Base-by-base conservation (phyloP, 2,888 invertebrate species). In the Empis stercorea region DNA sequence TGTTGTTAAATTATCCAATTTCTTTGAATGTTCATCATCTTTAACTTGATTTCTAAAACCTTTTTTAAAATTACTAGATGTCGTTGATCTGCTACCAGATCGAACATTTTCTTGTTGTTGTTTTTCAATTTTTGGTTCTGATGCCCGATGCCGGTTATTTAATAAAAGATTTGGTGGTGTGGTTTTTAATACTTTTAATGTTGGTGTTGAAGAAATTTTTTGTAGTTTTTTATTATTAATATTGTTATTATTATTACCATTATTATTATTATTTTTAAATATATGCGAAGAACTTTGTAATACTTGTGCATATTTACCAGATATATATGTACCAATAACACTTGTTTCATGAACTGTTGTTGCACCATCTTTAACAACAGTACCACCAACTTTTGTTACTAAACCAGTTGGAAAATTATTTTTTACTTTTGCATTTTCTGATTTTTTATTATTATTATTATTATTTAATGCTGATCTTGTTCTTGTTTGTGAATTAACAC, bases 321-420 rank as follows among this genome's bases (percentile, higher is more conserved):
- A 83, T 58, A 89, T 86, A 61, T 82, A 86, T 4, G 91, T 88
- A 23, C 91, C 86, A 57, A 89, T 84, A n/a, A 91, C 87, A 62
- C 84, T 86, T 1, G 89, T 88, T 69, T 89, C 88, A 61, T 87
- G 86, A 7, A 89, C 79, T 1, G 88, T 88, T 6, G 88, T 88
- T 3, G 81, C 70, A 2, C 88, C 88, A 59, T 87, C 86, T 61
- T 82, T 83, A 5, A 88, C 81, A 48, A 86, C 78, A 6, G 86
- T 88, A 17, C 88, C 91, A 39, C 87, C 87, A 45, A 89, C 74
- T 58, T 84, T 87, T 7, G 88, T 87, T 0, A 91, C 86, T 47
- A 89, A 71, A 6, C 88, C 88, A 2, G 85, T 76, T 0, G 87
- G 86, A 63, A 82, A 83, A 27, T 78, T 76, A 48, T 81, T 78